Evolutionary conservation across 2,888 invertebrate genomes (phyloP).

Genomic region (Protonemura montana): DNA sequence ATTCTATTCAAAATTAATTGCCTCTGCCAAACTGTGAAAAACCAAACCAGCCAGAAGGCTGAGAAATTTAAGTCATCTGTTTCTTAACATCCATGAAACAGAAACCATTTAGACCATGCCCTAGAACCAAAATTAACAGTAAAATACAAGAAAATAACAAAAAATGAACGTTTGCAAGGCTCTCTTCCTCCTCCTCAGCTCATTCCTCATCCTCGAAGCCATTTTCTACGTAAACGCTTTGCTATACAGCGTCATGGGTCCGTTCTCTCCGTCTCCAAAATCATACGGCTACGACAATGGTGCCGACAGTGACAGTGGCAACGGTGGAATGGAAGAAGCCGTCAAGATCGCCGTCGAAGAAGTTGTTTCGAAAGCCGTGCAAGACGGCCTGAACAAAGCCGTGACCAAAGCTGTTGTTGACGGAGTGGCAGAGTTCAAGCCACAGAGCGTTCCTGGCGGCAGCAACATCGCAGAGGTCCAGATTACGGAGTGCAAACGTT

Average conservation of each 20-base stretch:
- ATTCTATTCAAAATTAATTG: background rate
- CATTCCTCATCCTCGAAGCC: background rate
- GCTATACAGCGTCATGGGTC: background rate
- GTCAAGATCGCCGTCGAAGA: background rate
- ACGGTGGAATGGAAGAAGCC: background rate
- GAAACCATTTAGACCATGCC: background rate
- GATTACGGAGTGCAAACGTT: background rate
- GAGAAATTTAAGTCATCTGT: background rate
- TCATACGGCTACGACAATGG: background rate
- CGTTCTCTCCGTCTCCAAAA: background rate
- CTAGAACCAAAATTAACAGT: background rate
- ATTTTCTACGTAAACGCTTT: background rate
- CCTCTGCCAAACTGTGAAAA: background rate
- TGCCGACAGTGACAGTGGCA: background rate
- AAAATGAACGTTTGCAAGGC: background rate
- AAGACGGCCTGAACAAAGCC: background rate
- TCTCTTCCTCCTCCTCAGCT: background rate
- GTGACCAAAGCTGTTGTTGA: background rate
- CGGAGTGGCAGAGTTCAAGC: background rate
- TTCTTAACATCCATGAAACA: background rate
- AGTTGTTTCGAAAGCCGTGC: background rate
- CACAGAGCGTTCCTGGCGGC: background rate
- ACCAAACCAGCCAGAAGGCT: background rate
- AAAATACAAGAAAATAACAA: background rate
- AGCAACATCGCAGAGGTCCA: background rate